Percentiles rank a stretch among this genome's conserved stretches.
Conservation (phyloP, 2,113 vertebrate species). For the Calidris pygmaea region DNA sequence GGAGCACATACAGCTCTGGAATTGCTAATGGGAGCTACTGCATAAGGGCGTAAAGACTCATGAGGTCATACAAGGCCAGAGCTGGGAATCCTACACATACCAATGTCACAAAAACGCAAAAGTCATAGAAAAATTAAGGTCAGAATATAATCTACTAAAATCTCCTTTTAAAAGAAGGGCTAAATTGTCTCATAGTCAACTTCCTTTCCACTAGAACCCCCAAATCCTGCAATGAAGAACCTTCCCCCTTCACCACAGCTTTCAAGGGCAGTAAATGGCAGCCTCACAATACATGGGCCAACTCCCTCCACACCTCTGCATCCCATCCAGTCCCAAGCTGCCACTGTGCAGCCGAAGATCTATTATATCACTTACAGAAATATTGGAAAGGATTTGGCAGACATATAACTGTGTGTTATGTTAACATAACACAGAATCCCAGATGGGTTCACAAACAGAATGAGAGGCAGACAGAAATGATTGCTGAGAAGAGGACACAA, state of each 20-base stretch:
- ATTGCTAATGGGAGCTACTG: not conserved
- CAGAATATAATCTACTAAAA: not conserved
- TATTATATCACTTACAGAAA: not conserved
- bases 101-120: not conserved
- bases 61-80: not conserved
- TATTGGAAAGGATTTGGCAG: not conserved
- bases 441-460: not conserved
- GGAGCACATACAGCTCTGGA: not conserved
- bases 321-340: not conserved
- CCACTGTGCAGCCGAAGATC: not conserved
- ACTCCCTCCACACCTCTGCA: not conserved
- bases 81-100: not conserved
- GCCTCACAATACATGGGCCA: not conserved
- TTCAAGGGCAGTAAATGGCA: not conserved
- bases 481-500: not conserved
- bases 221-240: not conserved
- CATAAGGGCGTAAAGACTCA: rapidly evolving
- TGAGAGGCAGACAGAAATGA: not conserved
- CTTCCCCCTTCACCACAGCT: not conserved
- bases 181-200: not conserved
- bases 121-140: not conserved
- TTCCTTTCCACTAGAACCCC: not conserved
- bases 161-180: not conserved
- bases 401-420: not conserved
- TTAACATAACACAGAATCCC: not conserved